Evolutionary conservation across 2,113 vertebrate genomes (phyloP).

Genomic region (Lasiurus borealis): DNA sequence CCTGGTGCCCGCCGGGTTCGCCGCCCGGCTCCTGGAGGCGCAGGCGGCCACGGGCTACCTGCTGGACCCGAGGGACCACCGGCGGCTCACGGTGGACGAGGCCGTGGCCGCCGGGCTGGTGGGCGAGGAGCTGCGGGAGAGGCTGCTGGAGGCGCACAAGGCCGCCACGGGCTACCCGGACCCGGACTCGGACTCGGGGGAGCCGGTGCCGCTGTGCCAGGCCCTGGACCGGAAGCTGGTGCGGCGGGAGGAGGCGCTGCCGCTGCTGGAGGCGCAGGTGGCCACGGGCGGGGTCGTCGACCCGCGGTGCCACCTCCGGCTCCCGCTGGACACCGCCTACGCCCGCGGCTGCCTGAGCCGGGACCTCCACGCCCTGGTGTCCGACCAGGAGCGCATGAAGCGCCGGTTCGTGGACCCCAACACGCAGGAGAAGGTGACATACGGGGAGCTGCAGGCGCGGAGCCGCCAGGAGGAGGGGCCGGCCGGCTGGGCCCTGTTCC

Average conservation of each 20-base stretch:
- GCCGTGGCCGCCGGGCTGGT: conserved; percentile 72
- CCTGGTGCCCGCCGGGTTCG: conserved; percentile 86
- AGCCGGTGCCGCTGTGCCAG: conserved; percentile 83
- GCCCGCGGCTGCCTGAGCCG: conserved; percentile 61
- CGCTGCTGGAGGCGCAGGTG: conserved; percentile 82
- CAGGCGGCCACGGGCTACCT: conserved; percentile 83
- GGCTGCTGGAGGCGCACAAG: conserved; percentile 73
- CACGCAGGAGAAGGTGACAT: conserved; percentile 82
- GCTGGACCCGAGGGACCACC: conserved; percentile 69
- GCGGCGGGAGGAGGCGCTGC: conserved; percentile 57
- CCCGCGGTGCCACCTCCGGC: conserved; percentile 54
- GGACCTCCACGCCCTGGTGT: conserved; percentile 59
- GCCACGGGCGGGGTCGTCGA: conserved; percentile 82
- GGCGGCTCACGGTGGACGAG: conserved; percentile 62
- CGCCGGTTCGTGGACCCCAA: conserved; percentile 87
- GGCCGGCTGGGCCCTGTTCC: conserved; percentile 77
- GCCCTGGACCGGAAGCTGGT: conserved; percentile 84
- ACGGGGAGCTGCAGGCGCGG: conserved; percentile 83
- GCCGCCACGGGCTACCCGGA: conserved; percentile 79
- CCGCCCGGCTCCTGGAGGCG: conserved; percentile 84
- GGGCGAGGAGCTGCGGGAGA: conserved; percentile 42
- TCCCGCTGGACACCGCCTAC: conserved; percentile 76
- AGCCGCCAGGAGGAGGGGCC: conserved; percentile 67
- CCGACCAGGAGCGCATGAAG: conserved; percentile 74
- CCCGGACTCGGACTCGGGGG: conserved; percentile 52